Conservation (phyloP, 2,113 vertebrate species). For the Corythaixoides concolor region DNA sequence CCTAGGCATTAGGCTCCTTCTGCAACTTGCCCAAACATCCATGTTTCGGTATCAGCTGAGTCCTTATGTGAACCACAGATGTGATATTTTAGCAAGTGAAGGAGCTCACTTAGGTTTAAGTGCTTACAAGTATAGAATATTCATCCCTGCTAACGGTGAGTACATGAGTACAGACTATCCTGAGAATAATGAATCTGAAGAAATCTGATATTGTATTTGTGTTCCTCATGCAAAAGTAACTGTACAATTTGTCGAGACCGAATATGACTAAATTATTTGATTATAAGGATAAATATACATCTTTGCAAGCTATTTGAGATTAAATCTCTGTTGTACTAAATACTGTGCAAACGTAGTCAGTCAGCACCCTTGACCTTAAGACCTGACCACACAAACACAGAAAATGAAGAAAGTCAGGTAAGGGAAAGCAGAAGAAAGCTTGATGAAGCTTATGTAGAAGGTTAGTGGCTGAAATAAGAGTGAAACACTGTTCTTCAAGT, state of each 20-base stretch:
- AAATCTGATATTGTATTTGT: neutral
- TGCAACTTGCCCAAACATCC: neutral
- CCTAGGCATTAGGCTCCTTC: neutral
- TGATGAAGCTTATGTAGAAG: neutral
- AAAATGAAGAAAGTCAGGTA: neutral
- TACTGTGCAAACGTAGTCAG: neutral
- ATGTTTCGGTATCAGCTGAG: neutral
- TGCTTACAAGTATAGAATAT: neutral
- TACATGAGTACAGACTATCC: neutral
- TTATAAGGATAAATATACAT: neutral
- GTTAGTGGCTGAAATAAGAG: neutral
- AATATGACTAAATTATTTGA: neutral
- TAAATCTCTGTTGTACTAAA: neutral
- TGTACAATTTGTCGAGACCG: neutral
- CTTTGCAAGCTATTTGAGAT: neutral
- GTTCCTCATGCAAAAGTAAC: neutral
- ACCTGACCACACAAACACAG: neutral
- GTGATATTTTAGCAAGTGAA: neutral
- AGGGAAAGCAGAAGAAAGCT: neutral
- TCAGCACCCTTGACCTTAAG: neutral
- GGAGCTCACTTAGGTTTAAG: neutral
- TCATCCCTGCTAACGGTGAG: neutral
- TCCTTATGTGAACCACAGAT: neutral
- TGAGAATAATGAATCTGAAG: conserved; percentile 5
- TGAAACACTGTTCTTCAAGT: neutral